Percentiles rank a stretch among this genome's conserved stretches.
These are phyloP conservation scores for Beroe forskalii DNA, from an alignment of 37 sponge, comb jelly and placozoan species.

Conservation along the genomic window DNA sequence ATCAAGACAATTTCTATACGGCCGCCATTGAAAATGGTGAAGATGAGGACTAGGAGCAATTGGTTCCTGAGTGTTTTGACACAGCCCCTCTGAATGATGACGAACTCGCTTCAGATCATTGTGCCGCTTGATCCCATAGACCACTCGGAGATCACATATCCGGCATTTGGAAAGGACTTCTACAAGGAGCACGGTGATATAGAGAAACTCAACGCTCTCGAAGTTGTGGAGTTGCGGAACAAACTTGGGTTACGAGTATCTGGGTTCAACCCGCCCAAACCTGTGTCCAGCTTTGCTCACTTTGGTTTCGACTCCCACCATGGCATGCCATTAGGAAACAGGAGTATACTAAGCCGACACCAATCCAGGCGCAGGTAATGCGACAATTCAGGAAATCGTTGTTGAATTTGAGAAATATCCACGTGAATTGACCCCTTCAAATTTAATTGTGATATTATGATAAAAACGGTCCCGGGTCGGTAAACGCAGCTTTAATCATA, in stretches of 20 bases:
- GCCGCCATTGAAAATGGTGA: no score
- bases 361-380: slow-evolving; percentile 96
- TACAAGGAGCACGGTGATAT: slow-evolving; percentile 84
- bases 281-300: slow-evolving; percentile 92
- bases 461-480: no score
- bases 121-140: slow-evolving; percentile 90
- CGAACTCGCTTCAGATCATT: slow-evolving; percentile 72
- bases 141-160: slow-evolving; percentile 86
- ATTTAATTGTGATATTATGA: no score
- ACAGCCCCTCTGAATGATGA: background rate
- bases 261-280: slow-evolving; percentile 79
- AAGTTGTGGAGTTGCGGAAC: slow-evolving; percentile 76
- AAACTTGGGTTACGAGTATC: slow-evolving; percentile 81
- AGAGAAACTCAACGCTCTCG: slow-evolving; percentile 56
- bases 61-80: no score
- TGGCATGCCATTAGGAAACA: slow-evolving; percentile 77
- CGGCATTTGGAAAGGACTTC: slow-evolving; percentile 80
- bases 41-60: no score
- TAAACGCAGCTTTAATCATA: no score
- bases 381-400: no score
- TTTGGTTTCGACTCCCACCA: slow-evolving; percentile 82
- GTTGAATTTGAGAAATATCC: no score
- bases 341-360: slow-evolving; percentile 87
- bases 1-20: no score
- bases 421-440: no score